These are phyloP conservation scores for Grus americana DNA, from an alignment of 2,113 vertebrate genomes.

Conservation along the genomic window DNA sequence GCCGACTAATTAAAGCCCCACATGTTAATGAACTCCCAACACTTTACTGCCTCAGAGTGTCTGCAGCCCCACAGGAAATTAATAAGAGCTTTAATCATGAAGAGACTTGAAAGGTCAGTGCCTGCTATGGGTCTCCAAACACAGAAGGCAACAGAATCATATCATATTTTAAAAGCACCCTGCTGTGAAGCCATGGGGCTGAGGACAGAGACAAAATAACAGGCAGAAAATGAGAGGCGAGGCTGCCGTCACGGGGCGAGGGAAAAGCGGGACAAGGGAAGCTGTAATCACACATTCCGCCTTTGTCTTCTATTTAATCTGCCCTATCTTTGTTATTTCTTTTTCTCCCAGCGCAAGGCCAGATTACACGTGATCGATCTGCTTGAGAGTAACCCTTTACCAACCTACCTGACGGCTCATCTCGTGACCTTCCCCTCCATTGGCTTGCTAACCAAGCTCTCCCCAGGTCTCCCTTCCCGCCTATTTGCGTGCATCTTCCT, in stretches of 20 bases:
- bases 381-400: conserved; percentile 7
- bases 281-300: background rate
- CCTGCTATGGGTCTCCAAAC: conserved; percentile 62
- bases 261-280: background rate
- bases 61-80: conserved; percentile 72
- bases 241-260: background rate
- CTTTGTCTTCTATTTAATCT: conserved; percentile 27
- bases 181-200: background rate
- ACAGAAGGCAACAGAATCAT: conserved; percentile 37
- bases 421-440: background rate
- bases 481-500: background rate
- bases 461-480: background rate
- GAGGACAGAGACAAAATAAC: background rate
- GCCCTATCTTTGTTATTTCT: background rate
- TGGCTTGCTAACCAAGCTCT: background rate
- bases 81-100: conserved; percentile 74
- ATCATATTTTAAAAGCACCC: conserved; percentile 47
- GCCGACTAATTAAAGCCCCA: conserved; percentile 71
- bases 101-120: conserved; percentile 72
- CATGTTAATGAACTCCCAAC: conserved; percentile 73
- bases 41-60: conserved; percentile 55
- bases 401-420: background rate
- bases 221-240: conserved; percentile 11
- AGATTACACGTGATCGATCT: background rate
- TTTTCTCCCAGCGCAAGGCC: background rate